Conservation (phyloP, 2,113 vertebrate species). For the Bos indicus region DNA sequence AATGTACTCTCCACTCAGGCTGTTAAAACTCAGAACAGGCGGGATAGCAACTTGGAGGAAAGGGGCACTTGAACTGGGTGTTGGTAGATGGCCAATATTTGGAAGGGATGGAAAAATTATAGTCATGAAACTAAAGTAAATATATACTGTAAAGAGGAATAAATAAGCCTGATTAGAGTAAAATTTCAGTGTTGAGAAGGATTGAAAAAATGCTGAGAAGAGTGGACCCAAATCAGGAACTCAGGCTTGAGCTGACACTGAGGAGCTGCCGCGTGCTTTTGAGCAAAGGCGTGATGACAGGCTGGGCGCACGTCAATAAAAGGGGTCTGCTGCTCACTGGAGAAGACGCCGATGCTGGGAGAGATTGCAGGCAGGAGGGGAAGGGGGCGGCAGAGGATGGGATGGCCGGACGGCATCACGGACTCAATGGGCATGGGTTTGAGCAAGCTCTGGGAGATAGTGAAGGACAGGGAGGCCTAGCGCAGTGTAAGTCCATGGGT, state of each 20-base stretch:
- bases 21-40: neutral
- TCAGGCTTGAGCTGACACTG: neutral
- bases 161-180: neutral
- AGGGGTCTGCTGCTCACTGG: neutral
- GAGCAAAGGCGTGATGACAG: neutral
- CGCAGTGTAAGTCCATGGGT: neutral
- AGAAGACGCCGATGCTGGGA: neutral
- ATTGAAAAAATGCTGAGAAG: neutral
- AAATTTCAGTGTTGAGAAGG: neutral
- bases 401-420: neutral
- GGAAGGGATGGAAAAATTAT: neutral
- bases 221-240: neutral
- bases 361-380: neutral
- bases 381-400: neutral
- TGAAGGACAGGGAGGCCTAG: neutral
- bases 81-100: neutral
- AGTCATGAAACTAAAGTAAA: constrained; percentile 2
- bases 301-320: neutral
- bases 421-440: neutral
- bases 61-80: neutral
- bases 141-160: neutral
- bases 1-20: neutral
- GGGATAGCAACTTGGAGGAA: neutral
- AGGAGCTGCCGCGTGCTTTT: neutral
- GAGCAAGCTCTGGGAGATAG: neutral